phyloP scores from a whole-genome alignment of 2,888 invertebrate species.

The Pherbina coryleti region DNA sequence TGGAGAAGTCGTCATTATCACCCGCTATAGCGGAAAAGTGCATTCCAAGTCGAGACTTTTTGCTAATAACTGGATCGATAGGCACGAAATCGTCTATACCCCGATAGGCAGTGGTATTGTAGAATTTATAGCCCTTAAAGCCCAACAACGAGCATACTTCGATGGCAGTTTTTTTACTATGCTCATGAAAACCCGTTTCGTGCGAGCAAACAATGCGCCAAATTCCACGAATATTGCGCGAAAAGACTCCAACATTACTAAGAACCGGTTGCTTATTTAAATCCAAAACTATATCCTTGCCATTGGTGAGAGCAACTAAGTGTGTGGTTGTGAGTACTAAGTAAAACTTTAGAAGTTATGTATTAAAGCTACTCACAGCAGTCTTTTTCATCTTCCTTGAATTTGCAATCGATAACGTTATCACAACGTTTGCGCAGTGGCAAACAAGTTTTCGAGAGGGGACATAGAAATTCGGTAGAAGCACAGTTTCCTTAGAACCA shows the following conservation, averaged over 20 bases:
- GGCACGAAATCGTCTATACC: conserved; percentile 51
- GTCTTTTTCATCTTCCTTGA: conserved; percentile 82
- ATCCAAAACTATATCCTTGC: conserved; percentile 74
- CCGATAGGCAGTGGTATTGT: conserved; percentile 56
- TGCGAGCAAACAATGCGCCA: conserved; percentile 79
- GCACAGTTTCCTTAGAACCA: conserved; percentile 72
- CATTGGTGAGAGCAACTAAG: conserved; percentile 78
- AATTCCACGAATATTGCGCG: conserved; percentile 73
- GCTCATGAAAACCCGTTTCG: conserved; percentile 57
- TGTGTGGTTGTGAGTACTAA: background rate
- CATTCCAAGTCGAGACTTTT: conserved; percentile 32
- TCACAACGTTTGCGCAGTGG: conserved; percentile 76
- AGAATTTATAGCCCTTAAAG: conserved; percentile 69
- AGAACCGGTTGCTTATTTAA: conserved; percentile 75
- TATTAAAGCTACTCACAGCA: conserved; percentile 75
- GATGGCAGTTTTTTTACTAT: conserved; percentile 68
- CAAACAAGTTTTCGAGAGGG: conserved; percentile 76
- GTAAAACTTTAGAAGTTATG: background rate
- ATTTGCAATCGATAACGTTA: conserved; percentile 75
- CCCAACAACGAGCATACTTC: conserved; percentile 79
- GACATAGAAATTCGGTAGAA: conserved; percentile 75
- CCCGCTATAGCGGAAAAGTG: conserved; percentile 47
- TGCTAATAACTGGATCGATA: conserved; percentile 58
- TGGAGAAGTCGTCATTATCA: conserved; percentile 57
- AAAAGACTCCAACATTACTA: conserved; percentile 75